Base-by-base conservation (phyloP, 1,140 invertebrate genomes). In the Diachasmimorpha longicaudata region DNA sequence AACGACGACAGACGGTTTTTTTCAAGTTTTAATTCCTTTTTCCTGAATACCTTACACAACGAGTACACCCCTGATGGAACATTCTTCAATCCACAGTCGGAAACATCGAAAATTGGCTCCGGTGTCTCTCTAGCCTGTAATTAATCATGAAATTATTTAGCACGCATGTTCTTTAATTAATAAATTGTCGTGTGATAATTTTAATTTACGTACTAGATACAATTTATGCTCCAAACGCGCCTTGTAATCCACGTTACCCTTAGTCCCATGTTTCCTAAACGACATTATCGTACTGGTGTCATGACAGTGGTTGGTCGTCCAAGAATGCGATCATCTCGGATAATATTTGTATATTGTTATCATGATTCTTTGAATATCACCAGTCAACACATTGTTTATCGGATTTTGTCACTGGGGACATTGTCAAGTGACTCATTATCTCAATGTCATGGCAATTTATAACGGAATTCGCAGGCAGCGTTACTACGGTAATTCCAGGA, bases 1-100 rank as follows among this genome's bases (percentile, higher is more conserved):
- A 96, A 85, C 58, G 92, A 91, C 72, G 90, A 89, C 74, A 96
- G 86, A 70, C 90, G 89, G 87, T 96, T 96, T 74, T 91, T 88
- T 76, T 94, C 88, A 76, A 95, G 87, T 81, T 91, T 89, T 67
- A 95, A 86, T 55, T 88, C 86, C 79, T 93, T 91, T 88, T 96
- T 96, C 72, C 93, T 91, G 80, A 95, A 93, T 52, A 96, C 93
- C 85, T 93, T 93, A 85, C 94, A 95, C 44, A 95, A 87, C 2
- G 93, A 92, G 88, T 92, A 95, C 76, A 95, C 93, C 68, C 94
- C 93, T 70, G 91, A 89, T 23, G 94, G 94, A 52, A 95, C 91
- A 69, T 90, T 87, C 81, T 91, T 91, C 67, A 95, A 89, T 79
- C 90, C 89, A 87, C 94, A 95, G 76, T 93, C 92, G 2, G 93